Percentiles rank a stretch among this genome's conserved stretches.
Evolutionary conservation across 2,797 vertebrate species (phyloP).

Genomic region (Alcedo quadribrachys): DNA sequence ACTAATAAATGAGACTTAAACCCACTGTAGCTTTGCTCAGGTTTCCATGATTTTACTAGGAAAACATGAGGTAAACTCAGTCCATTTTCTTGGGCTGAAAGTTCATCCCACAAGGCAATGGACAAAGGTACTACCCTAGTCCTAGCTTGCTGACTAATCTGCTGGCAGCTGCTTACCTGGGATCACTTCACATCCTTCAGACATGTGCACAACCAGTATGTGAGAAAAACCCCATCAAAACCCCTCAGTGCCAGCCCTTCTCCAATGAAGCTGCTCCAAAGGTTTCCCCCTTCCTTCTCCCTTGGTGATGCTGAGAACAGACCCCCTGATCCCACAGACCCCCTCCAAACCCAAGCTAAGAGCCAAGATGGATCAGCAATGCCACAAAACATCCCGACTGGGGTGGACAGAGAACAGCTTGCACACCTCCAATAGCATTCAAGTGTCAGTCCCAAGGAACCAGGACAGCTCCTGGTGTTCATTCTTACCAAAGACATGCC

Average conservation of each 20-base stretch:
- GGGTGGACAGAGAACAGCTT: neutral
- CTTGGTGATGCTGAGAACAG: neutral
- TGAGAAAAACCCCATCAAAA: neutral
- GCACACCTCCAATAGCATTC: fast-evolving
- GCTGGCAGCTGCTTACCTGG: neutral
- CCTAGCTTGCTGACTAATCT: neutral
- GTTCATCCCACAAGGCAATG: neutral
- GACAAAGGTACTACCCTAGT: neutral
- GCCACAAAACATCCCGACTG: neutral
- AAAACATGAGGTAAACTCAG: neutral
- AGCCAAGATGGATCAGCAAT: neutral
- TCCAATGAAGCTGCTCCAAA: neutral
- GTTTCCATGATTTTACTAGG: neutral
- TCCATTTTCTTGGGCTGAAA: neutral
- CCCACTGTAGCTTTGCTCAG: neutral
- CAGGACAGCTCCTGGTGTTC: neutral
- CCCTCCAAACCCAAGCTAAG: too few species aligned
- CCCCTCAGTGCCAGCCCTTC: neutral
- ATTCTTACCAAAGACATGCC: too few species aligned
- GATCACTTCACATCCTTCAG: neutral
- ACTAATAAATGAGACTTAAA: neutral
- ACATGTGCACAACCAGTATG: fast-evolving
- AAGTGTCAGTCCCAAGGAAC: neutral
- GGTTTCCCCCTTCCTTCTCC: neutral
- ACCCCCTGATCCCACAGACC: fast-evolving